Percentiles rank a stretch among this genome's conserved stretches.
Evolutionary conservation across 2,113 vertebrate species (phyloP).

Genomic region (Alligator mississippiensis): DNA sequence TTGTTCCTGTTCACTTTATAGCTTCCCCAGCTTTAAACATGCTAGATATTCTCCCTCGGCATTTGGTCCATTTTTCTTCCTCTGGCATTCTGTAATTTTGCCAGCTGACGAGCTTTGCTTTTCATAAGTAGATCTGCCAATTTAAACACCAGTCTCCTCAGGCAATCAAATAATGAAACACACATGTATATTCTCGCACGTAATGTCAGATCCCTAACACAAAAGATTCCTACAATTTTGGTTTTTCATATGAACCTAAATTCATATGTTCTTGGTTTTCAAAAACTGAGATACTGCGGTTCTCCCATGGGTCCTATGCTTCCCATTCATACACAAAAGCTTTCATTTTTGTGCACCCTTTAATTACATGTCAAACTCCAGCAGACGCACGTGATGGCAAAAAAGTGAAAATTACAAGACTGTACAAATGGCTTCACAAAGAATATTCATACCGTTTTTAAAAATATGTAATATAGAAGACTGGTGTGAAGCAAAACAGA

Average conservation of each 20-base stretch:
- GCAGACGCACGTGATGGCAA: not conserved
- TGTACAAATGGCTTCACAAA: not conserved
- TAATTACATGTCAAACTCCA: not conserved
- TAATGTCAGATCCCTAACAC: constrained; percentile 72
- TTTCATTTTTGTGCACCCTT: not conserved
- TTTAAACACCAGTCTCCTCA: constrained; percentile 84
- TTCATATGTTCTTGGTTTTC: not conserved
- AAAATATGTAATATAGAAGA: not conserved
- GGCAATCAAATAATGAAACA: constrained; percentile 86
- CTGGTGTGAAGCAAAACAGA: not conserved
- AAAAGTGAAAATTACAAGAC: not conserved
- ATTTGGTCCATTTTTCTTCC: constrained; percentile 35
- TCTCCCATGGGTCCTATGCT: not conserved
- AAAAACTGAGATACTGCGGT: not conserved
- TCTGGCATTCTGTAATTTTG: constrained; percentile 80
- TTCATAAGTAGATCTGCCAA: constrained; percentile 86
- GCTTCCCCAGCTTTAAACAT: constrained; percentile 62
- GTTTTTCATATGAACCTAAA: not conserved
- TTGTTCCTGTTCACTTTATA: constrained; percentile 71
- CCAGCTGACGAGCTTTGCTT: constrained; percentile 83
- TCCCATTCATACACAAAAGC: not conserved
- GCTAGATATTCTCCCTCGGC: constrained; percentile 55
- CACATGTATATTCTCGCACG: constrained; percentile 81
- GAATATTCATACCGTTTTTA: not conserved
- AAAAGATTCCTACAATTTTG: constrained; percentile 59